phyloP scores from a whole-genome alignment of 2,113 vertebrate species.

The Psephotus haematonotus region DNA sequence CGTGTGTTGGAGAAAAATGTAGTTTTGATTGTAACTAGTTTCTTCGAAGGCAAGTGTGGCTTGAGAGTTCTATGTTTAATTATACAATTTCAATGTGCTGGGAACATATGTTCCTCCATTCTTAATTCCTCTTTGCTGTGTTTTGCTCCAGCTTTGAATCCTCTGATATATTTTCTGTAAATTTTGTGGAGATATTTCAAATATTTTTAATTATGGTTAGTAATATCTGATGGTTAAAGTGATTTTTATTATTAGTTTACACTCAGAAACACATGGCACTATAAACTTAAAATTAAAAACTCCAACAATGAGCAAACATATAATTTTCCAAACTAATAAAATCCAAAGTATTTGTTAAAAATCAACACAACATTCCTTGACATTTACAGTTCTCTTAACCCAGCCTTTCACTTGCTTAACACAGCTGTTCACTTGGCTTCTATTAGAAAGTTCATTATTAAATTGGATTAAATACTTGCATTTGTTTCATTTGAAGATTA shows the following conservation, averaged over 20 bases:
- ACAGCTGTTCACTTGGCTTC: neutral
- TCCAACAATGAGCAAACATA: neutral
- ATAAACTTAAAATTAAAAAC: neutral
- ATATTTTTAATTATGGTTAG: neutral
- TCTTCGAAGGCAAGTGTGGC: neutral
- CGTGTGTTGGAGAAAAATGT: neutral
- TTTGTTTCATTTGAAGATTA: neutral
- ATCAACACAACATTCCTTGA: neutral
- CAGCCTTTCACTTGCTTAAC: neutral
- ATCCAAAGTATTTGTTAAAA: neutral
- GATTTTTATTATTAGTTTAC: neutral
- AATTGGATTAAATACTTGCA: accelerated
- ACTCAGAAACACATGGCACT: neutral
- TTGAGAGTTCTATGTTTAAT: neutral
- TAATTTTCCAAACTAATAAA: neutral
- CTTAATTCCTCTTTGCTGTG: neutral
- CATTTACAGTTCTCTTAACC: neutral
- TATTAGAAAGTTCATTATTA: neutral
- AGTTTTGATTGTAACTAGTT: neutral
- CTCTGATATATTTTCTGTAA: neutral
- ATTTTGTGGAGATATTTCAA: neutral
- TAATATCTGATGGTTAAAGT: neutral
- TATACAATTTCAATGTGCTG: accelerated
- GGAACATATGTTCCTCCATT: neutral
- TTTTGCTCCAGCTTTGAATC: neutral